Base-by-base conservation (phyloP, 2,797 vertebrate species). In the Orestias chungarensis region DNA sequence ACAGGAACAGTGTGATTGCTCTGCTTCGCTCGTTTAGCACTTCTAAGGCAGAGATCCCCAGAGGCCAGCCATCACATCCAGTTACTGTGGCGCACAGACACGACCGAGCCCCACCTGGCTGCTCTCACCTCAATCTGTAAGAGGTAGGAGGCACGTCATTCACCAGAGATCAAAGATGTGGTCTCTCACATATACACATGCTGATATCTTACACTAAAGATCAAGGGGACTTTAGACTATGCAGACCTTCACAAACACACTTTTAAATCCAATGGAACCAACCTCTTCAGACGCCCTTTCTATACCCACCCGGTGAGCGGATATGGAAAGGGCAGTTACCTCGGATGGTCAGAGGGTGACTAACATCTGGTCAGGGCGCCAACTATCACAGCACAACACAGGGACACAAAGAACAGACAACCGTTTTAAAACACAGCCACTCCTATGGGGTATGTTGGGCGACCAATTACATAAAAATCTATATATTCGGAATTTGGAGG, bases 11-110 rank as follows among this genome's bases (percentile, higher is more conserved):
- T 83, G 86, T 87, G 88, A 92, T 92, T 92, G 90, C 89, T 90
- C 88, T 89, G 88, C 88, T 91, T 83, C 77, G 75, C 87, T 93
- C 90, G 87, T 93, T 93, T 93, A 93, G 90, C 91, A 89, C 91
- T 91, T 90, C 88, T 91, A 82, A 91, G 86, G 89, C 85, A 86
- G 82, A 82, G 82, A 85, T 91, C 89, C 91, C 90, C 87, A 77
- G 90, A 87, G 91, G 89, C 86, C 89, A 80, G 69, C 89, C 85
- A 91, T 93, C 91, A 91, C 88, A 93, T 90, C 90, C 89, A 85
- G 91, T 93, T 92, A 91, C 90, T 76, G 88, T 82, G 87, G 89
- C 88, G 81, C 87, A 73, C 87, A 80, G 89, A 89, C 85, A 74
- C 74, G 71, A 82, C 85, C 82, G 59, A 82, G 80, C 82, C 91